A percentile compares a stretch with the other conserved stretches of the same genome.
phyloP scores from a whole-genome alignment of 2,888 invertebrate genomes.

The Spodoptera picta region DNA sequence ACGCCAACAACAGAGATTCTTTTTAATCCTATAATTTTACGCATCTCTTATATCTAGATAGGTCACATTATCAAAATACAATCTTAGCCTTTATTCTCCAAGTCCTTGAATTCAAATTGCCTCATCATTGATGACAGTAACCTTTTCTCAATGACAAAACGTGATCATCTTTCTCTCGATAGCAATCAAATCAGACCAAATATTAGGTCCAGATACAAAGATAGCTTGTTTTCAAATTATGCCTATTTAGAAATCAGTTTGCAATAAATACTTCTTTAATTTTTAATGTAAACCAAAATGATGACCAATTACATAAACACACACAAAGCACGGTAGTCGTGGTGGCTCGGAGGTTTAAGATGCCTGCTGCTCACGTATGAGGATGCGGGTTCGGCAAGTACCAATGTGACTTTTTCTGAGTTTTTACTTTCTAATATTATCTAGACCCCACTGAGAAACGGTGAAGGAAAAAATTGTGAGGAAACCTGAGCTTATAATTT shows the following conservation, averaged over 20 bases:
- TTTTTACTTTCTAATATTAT: too few species aligned
- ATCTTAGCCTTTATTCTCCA: neutral
- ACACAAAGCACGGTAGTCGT: too few species aligned
- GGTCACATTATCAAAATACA: neutral
- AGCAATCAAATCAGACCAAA: constrained; percentile 42
- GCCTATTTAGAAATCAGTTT: constrained; percentile 8
- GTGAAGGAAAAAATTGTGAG: too few species aligned
- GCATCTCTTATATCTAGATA: neutral
- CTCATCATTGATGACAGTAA: constrained; percentile 20
- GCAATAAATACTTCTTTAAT: neutral
- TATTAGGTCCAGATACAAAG: constrained; percentile 28
- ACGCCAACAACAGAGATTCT: too few species aligned
- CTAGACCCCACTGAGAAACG: too few species aligned
- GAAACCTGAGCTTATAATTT: too few species aligned
- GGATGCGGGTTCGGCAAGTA: too few species aligned
- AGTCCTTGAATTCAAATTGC: constrained; percentile 14
- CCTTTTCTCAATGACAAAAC: constrained; percentile 34
- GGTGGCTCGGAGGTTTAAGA: too few species aligned
- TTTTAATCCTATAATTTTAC: neutral
- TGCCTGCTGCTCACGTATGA: too few species aligned
- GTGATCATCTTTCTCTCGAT: constrained; percentile 44
- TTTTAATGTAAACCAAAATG: too few species aligned
- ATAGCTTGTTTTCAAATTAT: constrained; percentile 31
- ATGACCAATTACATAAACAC: too few species aligned
- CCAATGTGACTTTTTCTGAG: too few species aligned